Base-by-base conservation (phyloP, 2,888 invertebrate species). In the Hylaea fasciaria region DNA sequence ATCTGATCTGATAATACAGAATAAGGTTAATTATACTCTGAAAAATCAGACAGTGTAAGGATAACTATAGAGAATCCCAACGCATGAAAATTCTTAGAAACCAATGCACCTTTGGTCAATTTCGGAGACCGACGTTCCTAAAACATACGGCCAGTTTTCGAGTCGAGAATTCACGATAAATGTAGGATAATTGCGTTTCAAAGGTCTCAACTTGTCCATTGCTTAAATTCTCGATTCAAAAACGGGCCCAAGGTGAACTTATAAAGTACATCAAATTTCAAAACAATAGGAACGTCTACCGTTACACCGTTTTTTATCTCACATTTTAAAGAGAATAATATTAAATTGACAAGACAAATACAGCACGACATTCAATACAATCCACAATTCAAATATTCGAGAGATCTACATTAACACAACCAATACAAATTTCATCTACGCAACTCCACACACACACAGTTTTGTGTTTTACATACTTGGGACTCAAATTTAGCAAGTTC, bases 331-430 rank as follows among this genome's bases (percentile, higher is more conserved):
- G 39, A 46, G 43, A 43, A 28, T 44, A 39, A 52, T 43, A 13
- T 51, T 28, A 43, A 41, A 17, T 37, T 47, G 45, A 53, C 28
- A 52, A 48, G 43, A 48, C 48, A 43, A 41, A 43, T 40, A 45
- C 39, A 46, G 46, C 32, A 47, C 47, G 14, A 29, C 12, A 50
- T 41, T 29, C 45, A 53, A 57, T 57, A 48, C 66, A 65, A 63
- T 61, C 66, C 70, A 78, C 69, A 69, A 70, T 68, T 65, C 67
- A 66, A 74, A 71, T 71, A 76, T 79, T 78, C 73, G 72, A 81
- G 82, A 83, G 83, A 84, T 83, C 82, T 78, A 76, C 73, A 17
- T 43, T 74, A 73, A 79, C 82, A 83, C 83, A 84, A 83, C 81
- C 81, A 76, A 80, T 73, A 71, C 54, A 22, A 29, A 46, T 17